Conservation (phyloP, 35 echinoderm and acorn worm genomes). For the Stichopus chloronotus region DNA sequence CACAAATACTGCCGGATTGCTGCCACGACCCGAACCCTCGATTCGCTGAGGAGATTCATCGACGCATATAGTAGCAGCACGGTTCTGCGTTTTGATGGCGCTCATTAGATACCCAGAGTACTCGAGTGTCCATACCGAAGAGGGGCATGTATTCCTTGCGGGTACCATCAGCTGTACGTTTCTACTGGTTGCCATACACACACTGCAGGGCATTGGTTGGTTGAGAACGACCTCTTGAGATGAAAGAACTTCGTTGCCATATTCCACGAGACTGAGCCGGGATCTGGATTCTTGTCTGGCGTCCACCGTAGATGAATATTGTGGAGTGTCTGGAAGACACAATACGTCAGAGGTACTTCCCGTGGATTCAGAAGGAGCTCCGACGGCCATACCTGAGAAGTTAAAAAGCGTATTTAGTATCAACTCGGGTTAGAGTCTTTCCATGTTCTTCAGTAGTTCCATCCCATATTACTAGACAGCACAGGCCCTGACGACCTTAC, state of each 20-base stretch:
- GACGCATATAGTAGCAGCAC: constrained; percentile 62
- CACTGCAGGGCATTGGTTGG: constrained; percentile 30
- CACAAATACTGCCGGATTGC: constrained; percentile 31
- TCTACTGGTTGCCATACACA: constrained; percentile 60
- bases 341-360: constrained; percentile 29
- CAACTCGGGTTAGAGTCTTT: no score
- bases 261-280: constrained; percentile 14
- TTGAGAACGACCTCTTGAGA: background rate
- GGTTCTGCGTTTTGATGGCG: constrained; percentile 18
- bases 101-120: constrained; percentile 67
- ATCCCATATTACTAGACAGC: no score
- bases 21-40: background rate
- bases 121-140: constrained; percentile 64
- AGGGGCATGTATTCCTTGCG: constrained; percentile 57
- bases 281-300: background rate
- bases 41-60: constrained; percentile 45
- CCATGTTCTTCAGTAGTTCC: no score
- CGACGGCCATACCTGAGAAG: constrained; percentile 46
- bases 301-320: background rate
- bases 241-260: constrained; percentile 21
- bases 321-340: constrained; percentile 49
- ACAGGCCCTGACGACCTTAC: no score
- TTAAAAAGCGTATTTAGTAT: background rate
- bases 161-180: constrained; percentile 52
- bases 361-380: constrained; percentile 10